phyloP scores from a whole-genome alignment of 2,113 vertebrate genomes.

The Rhinichthys klamathensis region DNA sequence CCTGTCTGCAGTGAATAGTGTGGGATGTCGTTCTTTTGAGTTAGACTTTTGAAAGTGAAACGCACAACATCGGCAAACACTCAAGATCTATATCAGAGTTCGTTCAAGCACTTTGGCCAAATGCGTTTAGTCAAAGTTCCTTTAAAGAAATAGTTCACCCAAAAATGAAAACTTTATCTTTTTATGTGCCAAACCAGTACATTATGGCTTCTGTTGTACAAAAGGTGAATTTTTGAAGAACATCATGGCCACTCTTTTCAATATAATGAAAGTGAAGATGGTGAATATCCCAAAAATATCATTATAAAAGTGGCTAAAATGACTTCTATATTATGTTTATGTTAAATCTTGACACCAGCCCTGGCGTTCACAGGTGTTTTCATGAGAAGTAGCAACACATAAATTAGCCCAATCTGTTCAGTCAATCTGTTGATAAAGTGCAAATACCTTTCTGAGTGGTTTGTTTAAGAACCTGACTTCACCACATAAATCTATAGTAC shows the following conservation, averaged over 20 bases:
- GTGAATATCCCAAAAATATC: neutral
- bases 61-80: neutral
- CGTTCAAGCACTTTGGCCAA: neutral
- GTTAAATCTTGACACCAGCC: neutral
- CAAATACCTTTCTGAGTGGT: neutral
- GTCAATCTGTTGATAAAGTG: neutral
- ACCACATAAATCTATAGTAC: neutral
- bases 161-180: neutral
- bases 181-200: neutral
- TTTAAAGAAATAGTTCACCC: neutral
- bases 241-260: neutral
- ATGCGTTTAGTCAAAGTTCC: neutral
- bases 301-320: neutral
- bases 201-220: neutral
- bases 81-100: neutral
- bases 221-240: neutral
- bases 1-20: conserved; percentile 26
- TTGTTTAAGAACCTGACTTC: neutral
- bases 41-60: conserved; percentile 19
- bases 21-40: neutral
- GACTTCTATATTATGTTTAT: neutral
- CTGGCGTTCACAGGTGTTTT: neutral
- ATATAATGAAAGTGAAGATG: neutral
- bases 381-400: neutral
- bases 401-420: neutral